These are phyloP conservation scores for Microcebus tavaratra DNA, from an alignment of 2,113 vertebrate species.

Conservation along the genomic window DNA sequence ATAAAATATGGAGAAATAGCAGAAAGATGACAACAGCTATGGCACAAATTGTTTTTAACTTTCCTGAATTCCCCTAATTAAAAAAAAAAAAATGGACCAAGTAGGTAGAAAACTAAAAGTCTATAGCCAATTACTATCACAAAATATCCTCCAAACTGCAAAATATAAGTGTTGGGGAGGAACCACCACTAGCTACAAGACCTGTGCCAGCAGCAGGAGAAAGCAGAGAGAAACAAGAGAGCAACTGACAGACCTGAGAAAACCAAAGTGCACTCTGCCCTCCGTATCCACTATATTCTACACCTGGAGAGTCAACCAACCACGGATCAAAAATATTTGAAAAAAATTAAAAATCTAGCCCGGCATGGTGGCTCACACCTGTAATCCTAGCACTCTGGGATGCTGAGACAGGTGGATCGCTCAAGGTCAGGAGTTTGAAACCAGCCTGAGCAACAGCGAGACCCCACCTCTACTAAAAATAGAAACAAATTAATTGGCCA, in stretches of 20 bases:
- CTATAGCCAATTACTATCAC: not conserved
- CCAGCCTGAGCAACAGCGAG: too few species aligned
- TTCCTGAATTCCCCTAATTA: not conserved
- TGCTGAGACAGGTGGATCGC: too few species aligned
- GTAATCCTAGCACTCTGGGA: too few species aligned
- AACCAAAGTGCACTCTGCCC: not conserved
- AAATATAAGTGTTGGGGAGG: not conserved
- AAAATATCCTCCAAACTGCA: not conserved
- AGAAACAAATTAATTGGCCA: too few species aligned
- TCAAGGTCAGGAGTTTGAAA: too few species aligned
- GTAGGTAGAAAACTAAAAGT: not conserved
- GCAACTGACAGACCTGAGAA: not conserved
- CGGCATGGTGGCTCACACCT: too few species aligned
- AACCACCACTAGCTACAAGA: not conserved
- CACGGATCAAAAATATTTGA: not conserved
- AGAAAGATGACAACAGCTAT: not conserved
- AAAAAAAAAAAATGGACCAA: not conserved
- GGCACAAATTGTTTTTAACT: not conserved
- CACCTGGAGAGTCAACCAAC: not conserved
- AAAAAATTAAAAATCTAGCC: too few species aligned
- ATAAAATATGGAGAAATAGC: not conserved
- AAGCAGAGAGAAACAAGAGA: not conserved
- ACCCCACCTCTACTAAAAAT: too few species aligned
- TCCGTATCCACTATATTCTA: not conserved
- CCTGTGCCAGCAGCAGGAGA: not conserved